phyloP scores from a whole-genome alignment of 2,113 vertebrate species.

The Calidris pugnax region DNA sequence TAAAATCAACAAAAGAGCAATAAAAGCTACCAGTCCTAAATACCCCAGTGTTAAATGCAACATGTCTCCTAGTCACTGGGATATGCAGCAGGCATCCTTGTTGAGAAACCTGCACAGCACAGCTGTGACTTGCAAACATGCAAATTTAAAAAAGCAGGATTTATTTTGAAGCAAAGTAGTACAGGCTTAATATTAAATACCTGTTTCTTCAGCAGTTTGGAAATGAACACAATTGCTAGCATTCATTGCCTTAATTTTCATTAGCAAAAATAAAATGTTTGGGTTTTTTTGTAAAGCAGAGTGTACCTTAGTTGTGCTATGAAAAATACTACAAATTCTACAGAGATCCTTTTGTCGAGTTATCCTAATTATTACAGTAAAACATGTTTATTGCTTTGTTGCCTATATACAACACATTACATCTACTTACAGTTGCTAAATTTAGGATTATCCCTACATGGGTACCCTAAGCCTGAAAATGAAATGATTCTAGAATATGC shows the following conservation, averaged over 20 bases:
- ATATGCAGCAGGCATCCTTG: background rate
- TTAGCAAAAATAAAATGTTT: background rate
- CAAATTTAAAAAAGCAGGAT: background rate
- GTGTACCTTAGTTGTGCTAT: fast-evolving
- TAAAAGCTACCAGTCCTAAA: background rate
- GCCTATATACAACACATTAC: background rate
- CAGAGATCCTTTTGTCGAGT: background rate
- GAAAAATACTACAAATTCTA: background rate
- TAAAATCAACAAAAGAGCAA: slow-evolving; percentile 51
- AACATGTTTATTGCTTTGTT: background rate
- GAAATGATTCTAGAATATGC: background rate
- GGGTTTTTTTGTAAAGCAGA: background rate
- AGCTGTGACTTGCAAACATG: background rate
- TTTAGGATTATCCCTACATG: background rate
- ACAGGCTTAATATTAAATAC: background rate
- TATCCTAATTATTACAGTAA: background rate
- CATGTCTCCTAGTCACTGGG: background rate
- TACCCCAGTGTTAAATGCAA: background rate
- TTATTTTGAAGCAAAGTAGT: background rate
- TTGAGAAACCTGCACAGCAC: background rate
- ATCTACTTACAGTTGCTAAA: background rate
- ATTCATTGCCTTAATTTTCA: background rate
- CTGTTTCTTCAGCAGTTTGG: background rate
- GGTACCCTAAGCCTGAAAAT: background rate
- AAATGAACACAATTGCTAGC: background rate